Percentiles rank a stretch among this genome's conserved stretches.
Conservation (phyloP, 2,797 vertebrate species). For the Glossophaga mutica region DNA sequence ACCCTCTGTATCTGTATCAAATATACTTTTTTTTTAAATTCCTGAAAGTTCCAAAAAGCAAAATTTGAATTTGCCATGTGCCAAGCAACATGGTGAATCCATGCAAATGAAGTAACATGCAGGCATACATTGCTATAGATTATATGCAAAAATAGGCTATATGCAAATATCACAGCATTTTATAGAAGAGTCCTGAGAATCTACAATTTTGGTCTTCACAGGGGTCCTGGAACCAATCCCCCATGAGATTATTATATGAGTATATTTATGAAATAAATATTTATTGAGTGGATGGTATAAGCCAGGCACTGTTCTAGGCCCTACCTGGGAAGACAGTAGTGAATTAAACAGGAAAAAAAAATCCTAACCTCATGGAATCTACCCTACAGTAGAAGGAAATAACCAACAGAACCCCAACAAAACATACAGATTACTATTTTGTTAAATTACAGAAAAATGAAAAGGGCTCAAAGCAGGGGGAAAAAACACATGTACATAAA, state of each 20-base stretch:
- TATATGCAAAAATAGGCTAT: background rate
- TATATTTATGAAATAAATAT: background rate
- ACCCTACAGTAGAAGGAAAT: conserved; percentile 11
- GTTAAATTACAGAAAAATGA: background rate
- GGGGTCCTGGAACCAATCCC: background rate
- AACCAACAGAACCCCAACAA: conserved; percentile 14
- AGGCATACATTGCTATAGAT: background rate
- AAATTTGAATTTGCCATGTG: background rate
- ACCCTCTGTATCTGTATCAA: background rate
- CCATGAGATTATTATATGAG: background rate
- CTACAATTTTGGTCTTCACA: background rate
- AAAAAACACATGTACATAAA: background rate
- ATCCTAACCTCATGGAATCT: background rate
- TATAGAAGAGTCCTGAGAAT: background rate
- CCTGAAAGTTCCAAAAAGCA: background rate
- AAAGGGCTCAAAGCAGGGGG: background rate
- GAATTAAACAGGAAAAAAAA: background rate
- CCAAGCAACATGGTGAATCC: background rate
- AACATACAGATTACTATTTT: background rate
- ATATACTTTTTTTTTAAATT: background rate
- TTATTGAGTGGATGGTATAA: background rate
- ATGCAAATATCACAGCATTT: background rate
- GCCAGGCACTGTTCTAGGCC: background rate
- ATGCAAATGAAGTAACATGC: background rate
- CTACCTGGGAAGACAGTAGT: background rate